Evolutionary conservation across 2,113 vertebrate species (phyloP).

Genomic region (Kobus ellipsiprymnus): DNA sequence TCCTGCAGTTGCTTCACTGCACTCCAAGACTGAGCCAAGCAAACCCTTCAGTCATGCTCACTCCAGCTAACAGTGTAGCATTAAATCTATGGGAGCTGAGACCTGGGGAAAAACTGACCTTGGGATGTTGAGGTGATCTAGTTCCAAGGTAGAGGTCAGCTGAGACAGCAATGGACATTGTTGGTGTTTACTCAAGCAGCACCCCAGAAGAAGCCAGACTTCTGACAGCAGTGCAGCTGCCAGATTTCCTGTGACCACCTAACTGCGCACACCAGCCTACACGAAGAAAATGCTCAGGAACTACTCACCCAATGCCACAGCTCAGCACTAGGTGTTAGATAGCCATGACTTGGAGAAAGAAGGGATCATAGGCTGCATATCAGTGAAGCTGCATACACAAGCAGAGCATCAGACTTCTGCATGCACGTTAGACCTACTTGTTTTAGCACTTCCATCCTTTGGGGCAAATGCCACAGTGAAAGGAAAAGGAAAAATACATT

Average conservation of each 20-base stretch:
- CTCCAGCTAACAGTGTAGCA: background rate
- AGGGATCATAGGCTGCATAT: background rate
- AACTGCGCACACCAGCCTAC: background rate
- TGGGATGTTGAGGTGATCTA: background rate
- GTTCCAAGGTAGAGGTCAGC: background rate
- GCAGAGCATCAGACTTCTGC: background rate
- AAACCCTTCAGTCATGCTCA: background rate
- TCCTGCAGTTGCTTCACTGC: background rate
- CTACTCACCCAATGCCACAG: background rate
- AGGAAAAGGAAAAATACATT: background rate
- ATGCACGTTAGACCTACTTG: background rate
- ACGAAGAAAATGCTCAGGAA: background rate
- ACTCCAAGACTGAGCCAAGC: background rate
- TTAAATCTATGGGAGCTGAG: background rate
- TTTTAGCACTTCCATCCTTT: background rate
- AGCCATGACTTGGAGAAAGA: background rate
- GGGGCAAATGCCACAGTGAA: background rate
- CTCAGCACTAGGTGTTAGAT: background rate
- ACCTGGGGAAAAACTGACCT: background rate
- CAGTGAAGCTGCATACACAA: background rate
- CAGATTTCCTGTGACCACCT: background rate
- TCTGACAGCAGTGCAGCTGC: background rate
- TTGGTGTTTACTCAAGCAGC: background rate
- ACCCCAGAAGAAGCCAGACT: background rate
- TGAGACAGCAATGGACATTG: background rate